phyloP scores from a whole-genome alignment of 2,113 vertebrate species.

The Amia ocellicauda region DNA sequence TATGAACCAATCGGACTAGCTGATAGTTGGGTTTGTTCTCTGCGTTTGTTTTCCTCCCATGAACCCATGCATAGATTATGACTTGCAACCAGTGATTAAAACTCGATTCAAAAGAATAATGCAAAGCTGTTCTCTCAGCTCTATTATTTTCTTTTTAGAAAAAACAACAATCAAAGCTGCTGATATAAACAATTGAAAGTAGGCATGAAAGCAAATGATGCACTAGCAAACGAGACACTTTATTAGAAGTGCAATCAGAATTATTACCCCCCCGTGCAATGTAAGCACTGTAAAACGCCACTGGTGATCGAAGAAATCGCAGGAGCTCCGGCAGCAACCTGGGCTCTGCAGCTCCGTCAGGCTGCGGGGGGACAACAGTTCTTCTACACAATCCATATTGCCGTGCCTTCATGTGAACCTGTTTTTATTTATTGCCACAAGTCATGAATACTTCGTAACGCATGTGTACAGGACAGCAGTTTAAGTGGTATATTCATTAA shows the following conservation, averaged over 20 bases:
- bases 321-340: slow-evolving; percentile 36
- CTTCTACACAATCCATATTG: slow-evolving; percentile 48
- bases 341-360: slow-evolving; percentile 54
- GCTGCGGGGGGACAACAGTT: slow-evolving; percentile 35
- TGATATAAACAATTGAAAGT: slow-evolving; percentile 72
- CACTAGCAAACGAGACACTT: slow-evolving; percentile 72
- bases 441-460: slow-evolving; percentile 41
- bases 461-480: slow-evolving; percentile 38
- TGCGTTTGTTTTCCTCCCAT: too few relatives aligned
- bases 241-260: slow-evolving; percentile 75
- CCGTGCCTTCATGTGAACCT: slow-evolving; percentile 66
- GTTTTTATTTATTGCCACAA: slow-evolving; percentile 40
- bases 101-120: not conserved
- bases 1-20: slow-evolving; percentile 51
- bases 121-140: slow-evolving; percentile 6
- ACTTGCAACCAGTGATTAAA: slow-evolving; percentile 5
- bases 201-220: slow-evolving; percentile 67
- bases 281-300: slow-evolving; percentile 77
- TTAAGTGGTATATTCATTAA: slow-evolving; percentile 38
- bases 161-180: slow-evolving; percentile 60
- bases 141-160: slow-evolving; percentile 1
- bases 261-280: slow-evolving; percentile 68
- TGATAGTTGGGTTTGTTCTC: too few relatives aligned
- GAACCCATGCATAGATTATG: slow-evolving; percentile 10
- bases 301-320: slow-evolving; percentile 61